Percentiles rank a stretch among this genome's conserved stretches.
Evolutionary conservation across 2,888 invertebrate genomes (phyloP).

Genomic region (Chorisops tibialis): DNA sequence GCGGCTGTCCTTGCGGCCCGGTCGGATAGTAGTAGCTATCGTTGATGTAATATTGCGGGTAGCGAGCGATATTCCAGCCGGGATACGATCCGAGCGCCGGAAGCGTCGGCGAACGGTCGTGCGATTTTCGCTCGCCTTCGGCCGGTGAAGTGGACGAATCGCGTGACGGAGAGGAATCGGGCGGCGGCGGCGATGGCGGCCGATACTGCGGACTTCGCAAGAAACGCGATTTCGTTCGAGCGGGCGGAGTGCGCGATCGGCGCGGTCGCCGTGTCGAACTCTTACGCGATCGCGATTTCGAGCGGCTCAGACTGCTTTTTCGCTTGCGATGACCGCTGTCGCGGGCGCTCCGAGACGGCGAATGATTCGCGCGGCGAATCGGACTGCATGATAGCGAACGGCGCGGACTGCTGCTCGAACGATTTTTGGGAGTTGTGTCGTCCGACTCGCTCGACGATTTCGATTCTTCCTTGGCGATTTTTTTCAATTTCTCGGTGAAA

Average conservation of each 20-base stretch:
- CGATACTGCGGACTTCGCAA: background rate
- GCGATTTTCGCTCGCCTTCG: background rate
- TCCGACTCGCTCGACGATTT: background rate
- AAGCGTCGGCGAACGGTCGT: slow-evolving; percentile 40
- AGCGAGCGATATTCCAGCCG: slow-evolving; percentile 31
- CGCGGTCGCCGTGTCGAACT: background rate
- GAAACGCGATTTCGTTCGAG: background rate
- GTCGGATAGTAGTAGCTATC: slow-evolving; percentile 30
- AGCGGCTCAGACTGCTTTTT: background rate
- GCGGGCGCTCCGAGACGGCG: slow-evolving; percentile 38
- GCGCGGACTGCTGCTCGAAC: background rate
- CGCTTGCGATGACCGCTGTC: background rate
- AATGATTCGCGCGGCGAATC: slow-evolving; percentile 32
- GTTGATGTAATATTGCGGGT: slow-evolving; percentile 30
- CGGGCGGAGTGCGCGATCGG: background rate
- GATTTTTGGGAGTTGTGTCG: background rate
- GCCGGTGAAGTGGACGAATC: slow-evolving; percentile 9
- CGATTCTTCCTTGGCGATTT: slow-evolving; percentile 43
- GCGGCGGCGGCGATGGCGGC: slow-evolving; percentile 46
- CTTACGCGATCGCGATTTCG: background rate
- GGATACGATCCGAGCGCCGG: slow-evolving; percentile 31
- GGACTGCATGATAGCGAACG: slow-evolving; percentile 40
- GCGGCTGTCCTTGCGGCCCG: background rate
- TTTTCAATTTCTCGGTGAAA: slow-evolving; percentile 41
- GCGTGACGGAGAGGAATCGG: slow-evolving; percentile 43